Evolutionary conservation across 2,113 vertebrate species (phyloP).

Genomic region (Melanostigma gelatinosum): DNA sequence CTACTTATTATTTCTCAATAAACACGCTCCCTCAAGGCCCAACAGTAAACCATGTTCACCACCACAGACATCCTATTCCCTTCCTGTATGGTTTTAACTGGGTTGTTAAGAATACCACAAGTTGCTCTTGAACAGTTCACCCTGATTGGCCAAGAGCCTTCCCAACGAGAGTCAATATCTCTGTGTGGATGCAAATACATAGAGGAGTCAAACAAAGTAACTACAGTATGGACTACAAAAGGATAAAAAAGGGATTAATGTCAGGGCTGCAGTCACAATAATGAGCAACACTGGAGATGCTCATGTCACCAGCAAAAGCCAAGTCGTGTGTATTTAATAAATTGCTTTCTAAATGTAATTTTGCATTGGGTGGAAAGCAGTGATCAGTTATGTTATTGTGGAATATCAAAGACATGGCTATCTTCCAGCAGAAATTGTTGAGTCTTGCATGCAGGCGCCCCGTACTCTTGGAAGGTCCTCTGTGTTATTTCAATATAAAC

Average conservation of each 20-base stretch:
- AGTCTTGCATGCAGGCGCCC: slow-evolving; percentile 42
- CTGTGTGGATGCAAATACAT: slow-evolving; percentile 49
- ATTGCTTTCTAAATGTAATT: slow-evolving; percentile 50
- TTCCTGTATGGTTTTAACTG: slow-evolving; percentile 66
- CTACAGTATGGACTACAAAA: slow-evolving; percentile 25
- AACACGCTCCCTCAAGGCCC: slow-evolving; percentile 11
- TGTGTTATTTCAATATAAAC: slow-evolving; percentile 65
- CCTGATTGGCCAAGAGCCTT: slow-evolving; percentile 21
- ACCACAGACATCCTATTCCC: slow-evolving; percentile 66
- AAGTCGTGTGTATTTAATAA: slow-evolving; percentile 35
- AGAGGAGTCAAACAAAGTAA: slow-evolving; percentile 35
- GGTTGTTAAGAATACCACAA: slow-evolving; percentile 42
- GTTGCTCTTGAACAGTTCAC: slow-evolving; percentile 11
- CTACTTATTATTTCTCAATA: slow-evolving; percentile 54
- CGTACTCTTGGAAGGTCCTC: slow-evolving; percentile 32
- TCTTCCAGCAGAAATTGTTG: slow-evolving; percentile 31
- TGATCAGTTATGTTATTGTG: slow-evolving; percentile 36
- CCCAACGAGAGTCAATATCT: slow-evolving; percentile 36
- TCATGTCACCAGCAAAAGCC: slow-evolving; percentile 29
- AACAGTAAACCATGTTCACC: slow-evolving; percentile 34
- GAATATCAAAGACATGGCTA: slow-evolving; percentile 60
- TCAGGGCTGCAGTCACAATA: slow-evolving; percentile 22
- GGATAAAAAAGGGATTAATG: slow-evolving; percentile 42
- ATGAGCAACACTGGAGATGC: slow-evolving; percentile 10
- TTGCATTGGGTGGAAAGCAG: slow-evolving; percentile 38